phyloP scores from a whole-genome alignment of 2,888 invertebrate species.

The Phalangium opilio region DNA sequence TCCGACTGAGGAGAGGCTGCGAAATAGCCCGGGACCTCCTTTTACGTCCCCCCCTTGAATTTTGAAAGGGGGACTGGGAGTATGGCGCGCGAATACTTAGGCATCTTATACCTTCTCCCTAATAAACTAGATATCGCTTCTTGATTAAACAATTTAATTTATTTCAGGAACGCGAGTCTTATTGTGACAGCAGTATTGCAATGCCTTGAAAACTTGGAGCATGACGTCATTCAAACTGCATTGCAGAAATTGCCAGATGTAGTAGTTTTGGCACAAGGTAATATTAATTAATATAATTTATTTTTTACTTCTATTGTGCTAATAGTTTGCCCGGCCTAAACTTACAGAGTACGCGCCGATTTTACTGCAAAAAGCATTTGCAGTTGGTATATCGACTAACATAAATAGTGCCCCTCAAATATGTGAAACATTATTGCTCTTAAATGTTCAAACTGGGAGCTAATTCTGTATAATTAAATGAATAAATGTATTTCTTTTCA shows the following conservation, averaged over 20 bases:
- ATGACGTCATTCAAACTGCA: slow-evolving; percentile 59
- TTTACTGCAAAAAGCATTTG: slow-evolving; percentile 63
- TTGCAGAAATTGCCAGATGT: slow-evolving; percentile 71
- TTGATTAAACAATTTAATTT: neutral
- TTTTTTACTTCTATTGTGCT: neutral
- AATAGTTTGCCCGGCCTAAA: slow-evolving; percentile 9
- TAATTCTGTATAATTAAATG: no score
- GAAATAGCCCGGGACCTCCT: no score
- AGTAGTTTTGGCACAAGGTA: slow-evolving; percentile 56
- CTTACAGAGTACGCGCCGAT: slow-evolving; percentile 56
- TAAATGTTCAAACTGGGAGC: slow-evolving; percentile 53
- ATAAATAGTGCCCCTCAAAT: slow-evolving; percentile 60
- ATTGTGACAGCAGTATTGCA: slow-evolving; percentile 48
- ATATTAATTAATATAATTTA: neutral
- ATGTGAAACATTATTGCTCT: slow-evolving; percentile 57
- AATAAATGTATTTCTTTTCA: no score
- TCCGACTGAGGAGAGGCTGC: no score
- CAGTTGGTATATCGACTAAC: slow-evolving; percentile 59
- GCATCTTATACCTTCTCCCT: no score
- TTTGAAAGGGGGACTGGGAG: no score
- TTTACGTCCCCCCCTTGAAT: no score
- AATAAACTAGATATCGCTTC: neutral
- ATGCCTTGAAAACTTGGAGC: slow-evolving; percentile 61
- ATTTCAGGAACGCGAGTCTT: slow-evolving; percentile 1
- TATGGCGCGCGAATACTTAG: no score